Conservation (phyloP, 2,888 invertebrate species). For the Drosophila monieri region DNA sequence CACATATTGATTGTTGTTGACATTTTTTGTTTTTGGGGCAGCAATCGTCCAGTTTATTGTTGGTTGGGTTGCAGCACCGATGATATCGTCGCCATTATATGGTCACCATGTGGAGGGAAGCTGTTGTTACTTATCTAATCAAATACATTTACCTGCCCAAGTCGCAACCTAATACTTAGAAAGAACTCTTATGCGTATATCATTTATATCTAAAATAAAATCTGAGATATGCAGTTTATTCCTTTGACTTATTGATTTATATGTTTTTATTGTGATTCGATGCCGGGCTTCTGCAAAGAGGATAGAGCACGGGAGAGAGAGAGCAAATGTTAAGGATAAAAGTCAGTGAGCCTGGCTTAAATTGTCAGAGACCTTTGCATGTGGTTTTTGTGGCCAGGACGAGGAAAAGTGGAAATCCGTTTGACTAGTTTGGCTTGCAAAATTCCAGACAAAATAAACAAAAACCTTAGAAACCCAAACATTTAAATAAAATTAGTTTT, state of each 20-base stretch:
- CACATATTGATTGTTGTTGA: slow-evolving; percentile 39
- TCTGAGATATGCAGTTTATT: slow-evolving; percentile 70
- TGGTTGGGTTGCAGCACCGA: slow-evolving; percentile 1
- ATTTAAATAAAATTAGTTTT: not conserved
- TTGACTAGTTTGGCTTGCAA: slow-evolving; percentile 29
- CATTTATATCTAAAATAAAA: slow-evolving; percentile 38
- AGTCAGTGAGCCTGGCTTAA: slow-evolving; percentile 34
- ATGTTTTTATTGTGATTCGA: slow-evolving; percentile 15
- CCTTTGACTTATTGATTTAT: slow-evolving; percentile 12
- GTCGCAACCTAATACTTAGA: slow-evolving; percentile 68
- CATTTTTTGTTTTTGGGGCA: slow-evolving; percentile 26
- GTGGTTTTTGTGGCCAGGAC: slow-evolving; percentile 34
- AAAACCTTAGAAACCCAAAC: slow-evolving; percentile 5
- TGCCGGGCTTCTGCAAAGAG: slow-evolving; percentile 47
- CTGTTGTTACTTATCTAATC: slow-evolving; percentile 72
- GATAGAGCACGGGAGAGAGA: slow-evolving; percentile 20
- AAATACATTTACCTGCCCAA: slow-evolving; percentile 71
- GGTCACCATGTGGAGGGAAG: slow-evolving; percentile 74
- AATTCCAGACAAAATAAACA: slow-evolving; percentile 16
- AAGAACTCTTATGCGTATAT: slow-evolving; percentile 58
- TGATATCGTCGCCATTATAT: slow-evolving; percentile 21
- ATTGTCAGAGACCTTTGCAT: slow-evolving; percentile 49
- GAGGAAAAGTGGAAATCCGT: slow-evolving; percentile 21
- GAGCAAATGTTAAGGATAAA: slow-evolving; percentile 40
- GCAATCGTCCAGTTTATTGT: slow-evolving; percentile 24